phyloP scores from a whole-genome alignment of 2,888 invertebrate species.

The Microlaimidae sp. region DNA sequence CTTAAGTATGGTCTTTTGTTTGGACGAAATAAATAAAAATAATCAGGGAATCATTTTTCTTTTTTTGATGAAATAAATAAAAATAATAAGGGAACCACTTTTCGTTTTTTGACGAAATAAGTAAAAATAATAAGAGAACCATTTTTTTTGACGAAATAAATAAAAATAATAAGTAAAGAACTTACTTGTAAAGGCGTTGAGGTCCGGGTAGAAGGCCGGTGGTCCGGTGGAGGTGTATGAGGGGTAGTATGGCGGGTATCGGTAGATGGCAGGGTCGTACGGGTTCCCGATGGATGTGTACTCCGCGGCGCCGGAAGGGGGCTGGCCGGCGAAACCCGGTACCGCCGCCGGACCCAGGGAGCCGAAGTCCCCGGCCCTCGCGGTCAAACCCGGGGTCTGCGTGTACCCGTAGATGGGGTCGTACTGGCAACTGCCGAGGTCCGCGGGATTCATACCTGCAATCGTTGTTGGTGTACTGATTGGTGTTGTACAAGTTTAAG shows the following conservation, averaged over 20 bases:
- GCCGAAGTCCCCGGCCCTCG: constrained; percentile 17
- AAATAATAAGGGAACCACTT: too few relatives aligned
- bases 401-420: constrained; percentile 18
- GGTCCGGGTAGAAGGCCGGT: constrained; percentile 10
- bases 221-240: constrained; percentile 5
- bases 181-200: background rate
- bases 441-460: constrained; percentile 11
- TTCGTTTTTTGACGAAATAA: too few relatives aligned
- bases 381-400: constrained; percentile 13
- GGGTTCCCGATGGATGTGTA: constrained; percentile 4
- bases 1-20: too few relatives aligned
- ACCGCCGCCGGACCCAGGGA: constrained; percentile 18
- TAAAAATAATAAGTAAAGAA: too few relatives aligned
- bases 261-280: constrained; percentile 20
- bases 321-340: constrained; percentile 6
- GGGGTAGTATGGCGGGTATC: constrained; percentile 10
- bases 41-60: too few relatives aligned
- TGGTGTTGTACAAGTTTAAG: too few relatives aligned
- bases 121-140: too few relatives aligned
- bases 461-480: too few relatives aligned
- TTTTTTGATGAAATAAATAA: too few relatives aligned
- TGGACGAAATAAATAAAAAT: too few relatives aligned
- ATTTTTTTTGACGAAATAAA: too few relatives aligned
- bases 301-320: background rate
- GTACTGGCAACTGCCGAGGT: constrained; percentile 15